These are phyloP conservation scores for Plagodis dolabraria DNA, from an alignment of 2,888 invertebrate genomes.

Conservation along the genomic window DNA sequence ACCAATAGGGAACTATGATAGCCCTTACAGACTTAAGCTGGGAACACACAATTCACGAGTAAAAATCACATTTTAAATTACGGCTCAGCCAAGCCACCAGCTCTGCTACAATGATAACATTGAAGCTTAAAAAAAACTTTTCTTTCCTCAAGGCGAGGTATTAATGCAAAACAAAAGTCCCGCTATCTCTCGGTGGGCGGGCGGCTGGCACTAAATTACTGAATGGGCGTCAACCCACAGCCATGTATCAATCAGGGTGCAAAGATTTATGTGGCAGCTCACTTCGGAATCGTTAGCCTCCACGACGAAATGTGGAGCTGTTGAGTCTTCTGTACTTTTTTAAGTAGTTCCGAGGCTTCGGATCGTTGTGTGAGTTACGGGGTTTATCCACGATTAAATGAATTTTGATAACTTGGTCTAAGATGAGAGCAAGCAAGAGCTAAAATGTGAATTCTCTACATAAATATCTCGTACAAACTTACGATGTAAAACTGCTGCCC, in stretches of 20 bases:
- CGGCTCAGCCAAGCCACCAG: no score
- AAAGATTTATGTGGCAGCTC: constrained; percentile 83
- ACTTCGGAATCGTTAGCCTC: constrained; percentile 83
- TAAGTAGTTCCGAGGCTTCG: constrained; percentile 37
- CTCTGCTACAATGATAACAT: no score
- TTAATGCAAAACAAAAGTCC: constrained; percentile 85
- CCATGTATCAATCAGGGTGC: constrained; percentile 84
- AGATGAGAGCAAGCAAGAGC: no score
- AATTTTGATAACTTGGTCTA: no score
- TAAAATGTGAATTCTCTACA: no score
- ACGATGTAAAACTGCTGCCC: no score
- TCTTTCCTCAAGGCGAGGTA: constrained; percentile 61
- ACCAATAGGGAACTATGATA: no score
- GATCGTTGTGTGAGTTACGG: constrained; percentile 17
- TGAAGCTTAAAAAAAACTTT: constrained; percentile 23
- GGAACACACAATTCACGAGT: no score
- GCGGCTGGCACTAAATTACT: constrained; percentile 87
- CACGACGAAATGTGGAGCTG: constrained; percentile 81
- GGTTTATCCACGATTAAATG: background rate
- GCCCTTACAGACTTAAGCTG: no score
- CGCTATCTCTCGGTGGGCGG: constrained; percentile 85
- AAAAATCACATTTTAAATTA: no score
- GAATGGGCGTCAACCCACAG: constrained; percentile 86
- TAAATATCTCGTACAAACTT: no score
- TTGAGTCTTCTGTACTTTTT: constrained; percentile 66